phyloP scores from a whole-genome alignment of 2,113 vertebrate species.

The Bubalus kerabau region DNA sequence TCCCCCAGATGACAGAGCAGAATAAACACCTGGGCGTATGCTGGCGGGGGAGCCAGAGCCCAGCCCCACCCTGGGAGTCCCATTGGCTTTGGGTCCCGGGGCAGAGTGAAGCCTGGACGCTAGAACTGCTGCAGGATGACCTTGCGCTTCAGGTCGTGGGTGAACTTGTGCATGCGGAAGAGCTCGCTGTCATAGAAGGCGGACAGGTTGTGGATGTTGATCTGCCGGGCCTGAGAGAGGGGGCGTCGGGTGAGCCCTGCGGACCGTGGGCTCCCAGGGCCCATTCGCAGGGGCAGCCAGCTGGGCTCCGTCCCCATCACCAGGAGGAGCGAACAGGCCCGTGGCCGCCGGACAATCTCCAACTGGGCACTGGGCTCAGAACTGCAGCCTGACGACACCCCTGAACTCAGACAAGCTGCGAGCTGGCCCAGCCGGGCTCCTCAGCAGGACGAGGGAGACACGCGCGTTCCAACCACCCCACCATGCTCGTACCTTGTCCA shows the following conservation, averaged over 20 bases:
- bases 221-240: slow-evolving; percentile 89
- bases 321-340: background rate
- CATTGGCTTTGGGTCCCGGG: background rate
- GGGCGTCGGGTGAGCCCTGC: background rate
- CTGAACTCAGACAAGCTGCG: background rate
- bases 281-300: background rate
- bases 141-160: slow-evolving; percentile 90
- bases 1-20: background rate
- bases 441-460: background rate
- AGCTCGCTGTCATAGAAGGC: slow-evolving; percentile 94
- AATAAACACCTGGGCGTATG: background rate
- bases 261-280: background rate
- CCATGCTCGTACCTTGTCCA: slow-evolving; percentile 86
- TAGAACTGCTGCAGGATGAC: slow-evolving; percentile 94
- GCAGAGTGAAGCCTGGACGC: background rate
- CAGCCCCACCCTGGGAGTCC: accelerated
- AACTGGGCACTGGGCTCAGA: background rate
- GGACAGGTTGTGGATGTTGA: slow-evolving; percentile 95
- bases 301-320: background rate
- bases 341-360: background rate
- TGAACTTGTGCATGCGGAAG: slow-evolving; percentile 92
- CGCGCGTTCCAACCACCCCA: accelerated
- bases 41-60: background rate
- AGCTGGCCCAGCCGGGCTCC: background rate
- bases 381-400: background rate